Conservation (phyloP, 2,797 vertebrate species). For the Thunnus albacares region DNA sequence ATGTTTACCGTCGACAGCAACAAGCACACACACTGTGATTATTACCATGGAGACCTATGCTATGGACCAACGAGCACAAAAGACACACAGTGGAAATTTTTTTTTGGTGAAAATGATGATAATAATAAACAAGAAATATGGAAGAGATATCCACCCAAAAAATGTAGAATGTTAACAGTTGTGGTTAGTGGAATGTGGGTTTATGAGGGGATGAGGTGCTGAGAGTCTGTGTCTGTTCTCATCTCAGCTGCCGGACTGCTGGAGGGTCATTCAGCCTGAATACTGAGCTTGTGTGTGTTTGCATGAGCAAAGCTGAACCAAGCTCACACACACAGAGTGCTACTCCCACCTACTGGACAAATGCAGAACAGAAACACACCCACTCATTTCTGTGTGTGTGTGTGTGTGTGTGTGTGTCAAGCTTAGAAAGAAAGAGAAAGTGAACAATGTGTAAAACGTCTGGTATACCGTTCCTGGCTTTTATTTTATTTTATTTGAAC, state of each 20-base stretch:
- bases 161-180: conserved; percentile 32
- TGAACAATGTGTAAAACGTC: conserved; percentile 1
- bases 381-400: not conserved
- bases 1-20: conserved; percentile 70
- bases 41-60: conserved; percentile 75
- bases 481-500: not conserved
- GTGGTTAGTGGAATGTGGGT: not conserved
- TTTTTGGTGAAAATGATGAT: conserved; percentile 39
- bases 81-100: conserved; percentile 31
- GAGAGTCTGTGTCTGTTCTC: conserved; percentile 11
- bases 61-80: conserved; percentile 19
- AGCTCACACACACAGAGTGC: conserved; percentile 60
- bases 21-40: conserved; percentile 73
- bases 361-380: conserved; percentile 19
- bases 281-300: conserved; percentile 26
- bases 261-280: conserved; percentile 53
- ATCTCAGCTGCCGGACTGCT: conserved; percentile 28
- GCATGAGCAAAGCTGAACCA: not conserved
- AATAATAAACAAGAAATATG: conserved; percentile 39
- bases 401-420: not conserved
- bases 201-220: conserved; percentile 18
- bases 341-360: conserved; percentile 82
- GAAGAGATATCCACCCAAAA: not conserved
- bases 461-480: not conserved
- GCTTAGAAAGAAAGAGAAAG: not conserved